Evolutionary conservation across 2,797 vertebrate genomes (phyloP).

Genomic region (Galagoides demidoff): DNA sequence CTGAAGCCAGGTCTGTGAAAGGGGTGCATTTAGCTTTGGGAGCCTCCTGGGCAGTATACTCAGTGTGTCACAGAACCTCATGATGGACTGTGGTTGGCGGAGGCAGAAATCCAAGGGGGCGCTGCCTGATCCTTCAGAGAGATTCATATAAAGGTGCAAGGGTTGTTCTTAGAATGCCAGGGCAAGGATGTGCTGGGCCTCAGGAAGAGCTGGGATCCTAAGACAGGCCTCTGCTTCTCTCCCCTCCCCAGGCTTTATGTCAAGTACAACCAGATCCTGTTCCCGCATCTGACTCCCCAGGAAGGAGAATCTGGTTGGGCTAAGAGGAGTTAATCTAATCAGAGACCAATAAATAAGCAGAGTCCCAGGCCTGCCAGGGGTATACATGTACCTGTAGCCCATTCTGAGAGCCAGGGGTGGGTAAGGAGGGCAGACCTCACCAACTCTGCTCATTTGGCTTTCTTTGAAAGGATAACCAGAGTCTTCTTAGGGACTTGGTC

Average conservation of each 20-base stretch:
- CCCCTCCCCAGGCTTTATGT: background rate
- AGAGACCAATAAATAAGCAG: background rate
- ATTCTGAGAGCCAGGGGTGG: background rate
- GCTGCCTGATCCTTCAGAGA: background rate
- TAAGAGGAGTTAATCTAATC: background rate
- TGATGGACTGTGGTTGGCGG: background rate
- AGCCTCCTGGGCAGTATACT: background rate
- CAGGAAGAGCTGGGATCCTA: background rate
- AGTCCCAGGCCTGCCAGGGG: background rate
- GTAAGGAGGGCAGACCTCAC: background rate
- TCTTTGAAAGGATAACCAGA: background rate
- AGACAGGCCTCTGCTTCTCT: background rate
- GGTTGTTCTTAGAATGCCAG: background rate
- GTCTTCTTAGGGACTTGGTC: background rate
- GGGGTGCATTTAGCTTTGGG: background rate
- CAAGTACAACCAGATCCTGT: background rate
- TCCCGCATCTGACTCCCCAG: background rate
- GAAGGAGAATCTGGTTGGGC: background rate
- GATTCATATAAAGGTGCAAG: background rate
- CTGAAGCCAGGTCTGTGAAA: background rate
- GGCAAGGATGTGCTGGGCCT: background rate
- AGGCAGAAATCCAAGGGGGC: background rate
- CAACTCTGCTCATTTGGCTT: background rate
- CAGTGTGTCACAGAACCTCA: accelerated
- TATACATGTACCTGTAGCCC: background rate